Evolutionary conservation across 2,113 vertebrate species (phyloP).

Genomic region (Gymnobelideus leadbeateri): DNA sequence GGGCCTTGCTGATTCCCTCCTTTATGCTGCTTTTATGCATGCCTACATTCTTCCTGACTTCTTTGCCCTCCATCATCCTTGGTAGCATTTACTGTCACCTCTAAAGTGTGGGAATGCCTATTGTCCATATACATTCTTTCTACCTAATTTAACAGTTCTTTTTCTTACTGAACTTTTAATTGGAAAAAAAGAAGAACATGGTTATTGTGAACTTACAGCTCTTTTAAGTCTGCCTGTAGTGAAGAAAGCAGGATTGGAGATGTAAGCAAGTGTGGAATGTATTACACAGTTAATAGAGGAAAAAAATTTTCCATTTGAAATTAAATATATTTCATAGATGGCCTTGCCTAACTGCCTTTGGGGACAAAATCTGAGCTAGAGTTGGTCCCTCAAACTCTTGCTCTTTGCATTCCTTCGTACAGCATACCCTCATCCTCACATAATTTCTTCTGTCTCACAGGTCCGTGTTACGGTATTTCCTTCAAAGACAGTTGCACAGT

Average conservation of each 20-base stretch:
- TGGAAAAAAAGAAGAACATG: not conserved
- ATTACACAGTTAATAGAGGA: not conserved
- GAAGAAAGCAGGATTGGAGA: not conserved
- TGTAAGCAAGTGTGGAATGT: constrained; percentile 5
- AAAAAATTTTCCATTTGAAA: constrained; percentile 1
- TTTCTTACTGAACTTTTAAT: not conserved
- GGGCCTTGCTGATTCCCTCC: not conserved
- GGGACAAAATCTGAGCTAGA: not conserved
- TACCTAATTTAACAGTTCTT: not conserved
- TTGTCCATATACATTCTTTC: not conserved
- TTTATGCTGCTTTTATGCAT: not conserved
- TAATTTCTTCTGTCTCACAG: constrained; percentile 75
- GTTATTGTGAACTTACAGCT: not conserved
- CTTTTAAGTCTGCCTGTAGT: not conserved
- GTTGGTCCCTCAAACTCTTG: not conserved
- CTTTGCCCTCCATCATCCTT: not conserved
- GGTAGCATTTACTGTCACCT: not conserved
- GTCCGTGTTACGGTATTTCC: constrained; percentile 94
- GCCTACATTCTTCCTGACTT: not conserved
- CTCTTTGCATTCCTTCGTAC: not conserved
- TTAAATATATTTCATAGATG: not conserved
- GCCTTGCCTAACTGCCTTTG: not conserved
- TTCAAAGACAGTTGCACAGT: constrained; percentile 87
- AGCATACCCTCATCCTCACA: rapidly evolving
- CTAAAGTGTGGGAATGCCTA: not conserved